A percentile compares a stretch with the other conserved stretches of the same genome.
These are phyloP conservation scores for Trichogramma evanescens DNA, from an alignment of 2,888 invertebrate species.

Conservation along the genomic window DNA sequence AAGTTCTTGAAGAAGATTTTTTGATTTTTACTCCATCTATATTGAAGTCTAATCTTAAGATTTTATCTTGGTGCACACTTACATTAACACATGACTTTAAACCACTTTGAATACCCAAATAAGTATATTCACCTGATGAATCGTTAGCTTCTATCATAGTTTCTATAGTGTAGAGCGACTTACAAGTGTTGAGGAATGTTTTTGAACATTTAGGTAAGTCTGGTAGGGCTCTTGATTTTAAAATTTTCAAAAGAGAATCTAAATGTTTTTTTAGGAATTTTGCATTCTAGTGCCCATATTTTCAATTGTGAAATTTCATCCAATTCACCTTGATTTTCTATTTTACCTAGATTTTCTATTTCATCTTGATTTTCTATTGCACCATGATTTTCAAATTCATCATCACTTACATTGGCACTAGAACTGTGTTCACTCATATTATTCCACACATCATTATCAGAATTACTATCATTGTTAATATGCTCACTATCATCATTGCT, in stretches of 20 bases:
- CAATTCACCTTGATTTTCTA: too few relatives aligned
- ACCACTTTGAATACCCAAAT: conserved; percentile 13
- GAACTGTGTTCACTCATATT: too few relatives aligned
- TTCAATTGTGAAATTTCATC: background rate
- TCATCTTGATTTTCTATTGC: too few relatives aligned
- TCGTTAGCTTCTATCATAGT: conserved; percentile 10
- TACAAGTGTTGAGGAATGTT: conserved; percentile 15
- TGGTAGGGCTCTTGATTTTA: conserved; percentile 12
- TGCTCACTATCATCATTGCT: too few relatives aligned
- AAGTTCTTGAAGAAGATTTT: conserved; percentile 15
- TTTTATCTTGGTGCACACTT: conserved; percentile 1
- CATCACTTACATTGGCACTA: too few relatives aligned
- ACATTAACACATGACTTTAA: conserved; percentile 16
- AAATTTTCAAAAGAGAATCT: conserved; percentile 16
- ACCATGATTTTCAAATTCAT: too few relatives aligned
- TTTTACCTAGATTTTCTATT: too few relatives aligned
- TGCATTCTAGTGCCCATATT: conserved; percentile 11
- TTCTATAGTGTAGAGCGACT: conserved; percentile 8
- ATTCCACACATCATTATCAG: too few relatives aligned
- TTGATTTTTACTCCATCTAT: conserved; percentile 20
- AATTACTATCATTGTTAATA: too few relatives aligned
- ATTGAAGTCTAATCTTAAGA: background rate
- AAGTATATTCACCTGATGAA: conserved; percentile 15
- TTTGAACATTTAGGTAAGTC: conserved; percentile 16
- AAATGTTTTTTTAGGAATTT: conserved; percentile 12